Evolutionary conservation across 2,113 vertebrate genomes (phyloP).

Genomic region (Carlito syrichta): DNA sequence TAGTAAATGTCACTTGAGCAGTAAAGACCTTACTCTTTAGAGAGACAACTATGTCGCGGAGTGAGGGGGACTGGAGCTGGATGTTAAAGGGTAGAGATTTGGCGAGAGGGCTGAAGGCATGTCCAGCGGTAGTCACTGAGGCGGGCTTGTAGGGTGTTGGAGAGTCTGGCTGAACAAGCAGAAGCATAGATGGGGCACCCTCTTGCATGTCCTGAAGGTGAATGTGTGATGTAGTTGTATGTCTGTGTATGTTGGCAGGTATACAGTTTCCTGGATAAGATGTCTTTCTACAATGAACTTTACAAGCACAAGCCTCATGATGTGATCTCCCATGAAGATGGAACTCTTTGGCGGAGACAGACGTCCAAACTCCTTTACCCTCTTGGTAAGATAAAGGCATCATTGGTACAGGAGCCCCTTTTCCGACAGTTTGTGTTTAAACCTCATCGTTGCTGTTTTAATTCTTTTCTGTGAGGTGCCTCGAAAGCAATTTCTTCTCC

Average conservation of each 20-base stretch:
- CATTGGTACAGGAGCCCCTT: too few species aligned
- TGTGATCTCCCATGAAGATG: constrained; percentile 93
- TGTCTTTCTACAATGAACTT: constrained; percentile 96
- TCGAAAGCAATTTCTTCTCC: not conserved
- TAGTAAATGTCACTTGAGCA: not conserved
- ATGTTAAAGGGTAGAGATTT: not conserved
- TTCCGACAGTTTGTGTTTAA: not conserved
- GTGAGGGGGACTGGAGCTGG: not conserved
- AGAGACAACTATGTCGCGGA: fast-evolving
- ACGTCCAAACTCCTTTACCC: constrained; percentile 94
- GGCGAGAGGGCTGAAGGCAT: not conserved
- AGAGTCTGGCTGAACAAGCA: not conserved
- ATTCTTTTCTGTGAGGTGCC: not conserved
- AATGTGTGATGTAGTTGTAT: not conserved
- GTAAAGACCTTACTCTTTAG: not conserved
- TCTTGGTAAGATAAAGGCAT: constrained; percentile 85
- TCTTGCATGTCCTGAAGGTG: not conserved
- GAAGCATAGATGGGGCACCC: too few species aligned
- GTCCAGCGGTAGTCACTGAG: not conserved
- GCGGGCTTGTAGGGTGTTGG: not conserved
- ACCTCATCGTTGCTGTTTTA: not conserved
- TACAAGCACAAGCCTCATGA: constrained; percentile 95
- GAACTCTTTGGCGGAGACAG: constrained; percentile 93
- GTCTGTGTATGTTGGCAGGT: too few species aligned
- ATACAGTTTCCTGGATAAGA: constrained; percentile 97